Conservation (phyloP, 2,888 invertebrate genomes). For the Nezara viridula region DNA sequence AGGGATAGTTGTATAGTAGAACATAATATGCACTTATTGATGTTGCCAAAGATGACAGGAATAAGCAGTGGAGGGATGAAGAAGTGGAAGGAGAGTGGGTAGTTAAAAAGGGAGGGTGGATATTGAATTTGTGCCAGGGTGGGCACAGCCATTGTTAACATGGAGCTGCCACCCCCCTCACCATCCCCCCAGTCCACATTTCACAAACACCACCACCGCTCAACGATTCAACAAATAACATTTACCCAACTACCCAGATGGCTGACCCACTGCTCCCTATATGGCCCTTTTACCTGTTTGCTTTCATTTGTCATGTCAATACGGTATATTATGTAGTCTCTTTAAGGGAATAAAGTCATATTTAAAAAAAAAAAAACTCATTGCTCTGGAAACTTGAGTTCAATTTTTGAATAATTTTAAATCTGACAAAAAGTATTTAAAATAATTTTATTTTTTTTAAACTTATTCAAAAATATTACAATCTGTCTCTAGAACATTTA, state of each 20-base stretch:
- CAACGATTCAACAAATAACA: slow-evolving; percentile 42
- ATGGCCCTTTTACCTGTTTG: background rate
- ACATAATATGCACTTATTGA: background rate
- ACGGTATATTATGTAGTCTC: background rate
- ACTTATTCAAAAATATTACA: too few species aligned
- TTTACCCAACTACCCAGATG: slow-evolving; percentile 35
- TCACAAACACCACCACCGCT: slow-evolving; percentile 21
- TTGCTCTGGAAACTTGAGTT: too few species aligned
- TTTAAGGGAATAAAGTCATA: background rate
- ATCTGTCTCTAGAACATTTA: too few species aligned
- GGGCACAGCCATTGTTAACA: slow-evolving; percentile 48
- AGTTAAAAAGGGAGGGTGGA: slow-evolving; percentile 31
- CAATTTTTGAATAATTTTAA: too few species aligned
- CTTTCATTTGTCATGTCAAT: slow-evolving; percentile 19
- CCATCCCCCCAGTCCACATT: slow-evolving; percentile 10
- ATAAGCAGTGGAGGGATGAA: background rate
- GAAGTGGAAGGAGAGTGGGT: slow-evolving; percentile 47
- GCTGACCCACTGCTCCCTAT: slow-evolving; percentile 3
- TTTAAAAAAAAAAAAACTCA: too few species aligned
- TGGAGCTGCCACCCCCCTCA: background rate
- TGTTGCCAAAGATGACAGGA: background rate
- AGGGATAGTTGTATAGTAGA: background rate
- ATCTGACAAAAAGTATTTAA: too few species aligned
- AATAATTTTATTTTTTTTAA: too few species aligned
- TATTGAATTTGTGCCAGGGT: slow-evolving; percentile 56